Base-by-base conservation (phyloP, 2,797 vertebrate genomes). In the Leptatherina wallacei region DNA sequence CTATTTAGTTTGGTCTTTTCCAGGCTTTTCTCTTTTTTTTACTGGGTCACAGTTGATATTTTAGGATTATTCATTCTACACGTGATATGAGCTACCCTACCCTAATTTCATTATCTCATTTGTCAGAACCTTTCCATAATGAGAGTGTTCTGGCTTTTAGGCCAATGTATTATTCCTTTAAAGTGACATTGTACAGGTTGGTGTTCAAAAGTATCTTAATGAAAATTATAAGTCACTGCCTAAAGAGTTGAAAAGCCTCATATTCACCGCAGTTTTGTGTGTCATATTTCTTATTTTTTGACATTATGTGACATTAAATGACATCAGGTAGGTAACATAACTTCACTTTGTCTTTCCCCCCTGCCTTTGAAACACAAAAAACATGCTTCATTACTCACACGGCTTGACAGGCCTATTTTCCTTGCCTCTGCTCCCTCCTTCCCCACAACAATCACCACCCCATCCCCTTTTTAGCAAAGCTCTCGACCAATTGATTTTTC, bases 401-500 rank as follows among this genome's bases (percentile, higher is more conserved):
- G 69, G 74, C 85, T 86, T 85, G 83, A 91, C 87, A 84, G 82
- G 73, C 79, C 83, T 59, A 56, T 77, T 65, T 62, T 16, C 2
- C 2, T 70, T 47, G 42, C 67, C 22, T 51, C 73, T 52, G 18
- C 55, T 65, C 59, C 67, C 60, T 42, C 64, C 30, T 14, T 77
- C 40, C 61, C 52, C 68, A 30, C 66, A 42, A 61, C 75, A 63
- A 65, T 67, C 79, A 44, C 65, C 71, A 56, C 80, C 62, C 73
- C 58, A 62, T 71, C 69, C 66, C 61, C 56, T 86, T 90, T 90
- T 90, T 80, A 85, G 87, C 82, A 88, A 89, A 89, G 85, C 89
- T 90, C 86, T 87, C 29, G 49, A 69, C 86, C 85, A 88, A 94
- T 94, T 92, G 93, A 95, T 94, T 94, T 94, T 94, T 94, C 94